Percentiles rank a stretch among this genome's conserved stretches.
These are phyloP conservation scores for Carduelis carduelis DNA, from an alignment of 2,797 vertebrate genomes.

Conservation along the genomic window DNA sequence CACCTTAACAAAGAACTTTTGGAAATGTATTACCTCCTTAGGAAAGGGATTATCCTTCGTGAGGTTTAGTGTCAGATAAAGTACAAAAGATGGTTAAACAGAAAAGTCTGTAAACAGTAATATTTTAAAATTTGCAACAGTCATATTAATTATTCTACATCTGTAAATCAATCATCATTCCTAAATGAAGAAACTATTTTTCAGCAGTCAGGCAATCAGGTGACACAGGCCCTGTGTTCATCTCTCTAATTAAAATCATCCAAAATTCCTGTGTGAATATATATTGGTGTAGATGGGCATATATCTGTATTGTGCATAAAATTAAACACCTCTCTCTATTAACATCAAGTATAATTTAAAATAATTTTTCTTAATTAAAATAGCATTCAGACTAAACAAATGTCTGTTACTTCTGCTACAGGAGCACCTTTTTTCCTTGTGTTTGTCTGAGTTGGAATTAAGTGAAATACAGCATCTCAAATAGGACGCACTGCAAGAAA, in stretches of 20 bases:
- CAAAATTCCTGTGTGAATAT: background rate
- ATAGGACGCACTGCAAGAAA: background rate
- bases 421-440: background rate
- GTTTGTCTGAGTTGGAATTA: background rate
- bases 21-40: background rate
- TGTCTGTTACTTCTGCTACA: background rate
- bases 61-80: background rate
- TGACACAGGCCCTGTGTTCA: background rate
- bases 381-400: background rate
- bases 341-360: background rate
- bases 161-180: background rate
- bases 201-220: background rate
- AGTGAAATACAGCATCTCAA: background rate
- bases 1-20: constrained; percentile 13
- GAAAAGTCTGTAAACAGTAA: background rate
- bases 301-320: background rate
- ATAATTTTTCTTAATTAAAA: background rate
- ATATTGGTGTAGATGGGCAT: background rate
- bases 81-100: background rate
- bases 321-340: background rate
- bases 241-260: background rate
- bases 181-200: background rate
- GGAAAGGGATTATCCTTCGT: background rate
- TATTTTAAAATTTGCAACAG: background rate
- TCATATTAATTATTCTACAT: background rate